Conservation (phyloP, 2,113 vertebrate species). For the Solenodon paradoxus region DNA sequence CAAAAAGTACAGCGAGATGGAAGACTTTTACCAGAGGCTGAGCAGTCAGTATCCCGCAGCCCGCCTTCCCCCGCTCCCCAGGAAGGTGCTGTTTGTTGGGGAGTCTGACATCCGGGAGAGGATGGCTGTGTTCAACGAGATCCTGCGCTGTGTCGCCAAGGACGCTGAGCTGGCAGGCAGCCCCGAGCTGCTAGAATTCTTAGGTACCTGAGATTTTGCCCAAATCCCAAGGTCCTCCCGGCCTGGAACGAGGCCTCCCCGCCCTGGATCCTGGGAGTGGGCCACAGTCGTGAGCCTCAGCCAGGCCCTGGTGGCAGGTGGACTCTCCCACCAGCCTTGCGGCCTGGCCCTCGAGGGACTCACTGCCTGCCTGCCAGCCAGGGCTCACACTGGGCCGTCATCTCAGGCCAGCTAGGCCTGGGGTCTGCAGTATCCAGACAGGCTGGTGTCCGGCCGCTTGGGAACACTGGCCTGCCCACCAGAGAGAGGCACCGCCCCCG, state of each 20-base stretch:
- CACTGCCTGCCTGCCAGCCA: rapidly evolving
- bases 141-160: slow-evolving; percentile 85
- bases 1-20: slow-evolving; percentile 91
- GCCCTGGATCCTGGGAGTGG: rapidly evolving
- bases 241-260: background rate
- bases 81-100: slow-evolving; percentile 89
- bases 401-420: too few relatives aligned
- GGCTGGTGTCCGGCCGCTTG: background rate
- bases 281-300: background rate
- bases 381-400: background rate
- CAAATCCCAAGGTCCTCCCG: background rate
- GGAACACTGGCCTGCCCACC: background rate
- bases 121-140: slow-evolving; percentile 84
- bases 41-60: slow-evolving; percentile 74
- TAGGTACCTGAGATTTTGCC: slow-evolving; percentile 81
- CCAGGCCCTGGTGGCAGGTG: background rate
- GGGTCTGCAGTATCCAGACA: background rate
- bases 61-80: slow-evolving; percentile 85
- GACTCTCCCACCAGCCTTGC: background rate
- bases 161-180: slow-evolving; percentile 82
- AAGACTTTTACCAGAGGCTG: slow-evolving; percentile 87
- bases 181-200: slow-evolving; percentile 88
- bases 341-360: background rate
- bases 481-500: background rate
- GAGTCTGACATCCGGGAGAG: slow-evolving; percentile 89